Conservation (phyloP, 2,888 invertebrate genomes). For the Calephelis perditalis region DNA sequence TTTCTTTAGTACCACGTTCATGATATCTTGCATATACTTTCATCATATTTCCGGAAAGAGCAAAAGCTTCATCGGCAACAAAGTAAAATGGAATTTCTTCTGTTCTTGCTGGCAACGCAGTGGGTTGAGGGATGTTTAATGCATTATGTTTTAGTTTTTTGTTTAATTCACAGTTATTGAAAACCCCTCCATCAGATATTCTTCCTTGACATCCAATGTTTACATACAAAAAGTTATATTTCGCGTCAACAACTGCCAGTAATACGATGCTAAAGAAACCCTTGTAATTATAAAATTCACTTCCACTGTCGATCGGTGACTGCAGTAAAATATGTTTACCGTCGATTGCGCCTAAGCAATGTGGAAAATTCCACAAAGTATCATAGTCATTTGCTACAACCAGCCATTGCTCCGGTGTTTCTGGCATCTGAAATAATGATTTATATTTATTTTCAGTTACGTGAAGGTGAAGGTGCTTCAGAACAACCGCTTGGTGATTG, state of each 20-base stretch:
- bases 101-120: slow-evolving; percentile 13
- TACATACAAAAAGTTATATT: slow-evolving; percentile 20
- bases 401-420: slow-evolving; percentile 29
- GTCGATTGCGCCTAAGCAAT: neutral
- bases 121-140: slow-evolving; percentile 6
- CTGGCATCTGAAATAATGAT: slow-evolving; percentile 26
- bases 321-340: neutral
- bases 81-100: slow-evolving; percentile 17
- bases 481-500: slow-evolving; percentile 20
- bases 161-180: slow-evolving; percentile 15
- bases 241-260: slow-evolving; percentile 28
- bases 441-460: slow-evolving; percentile 20
- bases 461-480: slow-evolving; percentile 20
- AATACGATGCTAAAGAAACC: slow-evolving; percentile 25
- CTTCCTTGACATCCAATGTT: slow-evolving; percentile 21
- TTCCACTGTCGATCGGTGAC: slow-evolving; percentile 15
- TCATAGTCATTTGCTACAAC: slow-evolving; percentile 28
- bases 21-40: slow-evolving; percentile 18
- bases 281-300: slow-evolving; percentile 20
- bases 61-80: slow-evolving; percentile 18
- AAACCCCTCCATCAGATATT: slow-evolving; percentile 20
- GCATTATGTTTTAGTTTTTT: too few species aligned
- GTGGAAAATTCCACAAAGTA: slow-evolving; percentile 29
- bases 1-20: slow-evolving; percentile 10
- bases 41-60: slow-evolving; percentile 17